Conservation (phyloP, 2,888 invertebrate species). For the Perdita meconis region DNA sequence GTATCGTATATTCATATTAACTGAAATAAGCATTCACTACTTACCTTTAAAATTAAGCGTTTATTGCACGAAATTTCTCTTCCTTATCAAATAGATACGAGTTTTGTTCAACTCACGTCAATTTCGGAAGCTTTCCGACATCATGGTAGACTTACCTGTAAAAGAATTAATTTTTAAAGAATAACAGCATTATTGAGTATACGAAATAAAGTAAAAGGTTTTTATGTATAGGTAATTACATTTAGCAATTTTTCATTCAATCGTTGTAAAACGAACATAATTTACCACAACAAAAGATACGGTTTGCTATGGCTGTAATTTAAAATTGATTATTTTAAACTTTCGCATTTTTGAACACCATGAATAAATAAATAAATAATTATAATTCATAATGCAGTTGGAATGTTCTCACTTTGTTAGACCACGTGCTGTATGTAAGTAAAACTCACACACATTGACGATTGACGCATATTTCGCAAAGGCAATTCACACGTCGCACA, state of each 20-base stretch:
- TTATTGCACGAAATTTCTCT: slow-evolving; percentile 7
- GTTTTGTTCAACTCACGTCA: slow-evolving; percentile 8
- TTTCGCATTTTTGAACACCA: slow-evolving; percentile 1
- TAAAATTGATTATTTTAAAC: slow-evolving; percentile 5
- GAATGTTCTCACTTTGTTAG: slow-evolving; percentile 1
- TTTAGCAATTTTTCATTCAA: slow-evolving; percentile 2
- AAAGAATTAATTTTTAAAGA: slow-evolving; percentile 7
- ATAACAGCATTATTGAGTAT: slow-evolving; percentile 1
- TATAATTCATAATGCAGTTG: slow-evolving; percentile 11
- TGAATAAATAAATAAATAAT: not conserved
- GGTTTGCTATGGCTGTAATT: slow-evolving; percentile 8
- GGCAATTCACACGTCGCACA: slow-evolving; percentile 9
- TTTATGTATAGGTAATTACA: slow-evolving; percentile 7
- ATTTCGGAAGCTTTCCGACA: slow-evolving; percentile 2
- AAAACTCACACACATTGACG: too few species aligned
- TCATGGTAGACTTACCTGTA: slow-evolving; percentile 16
- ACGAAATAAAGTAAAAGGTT: not conserved
- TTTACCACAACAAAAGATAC: slow-evolving; percentile 15
- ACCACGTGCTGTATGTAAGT: slow-evolving; percentile 22
- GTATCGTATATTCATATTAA: too few species aligned
- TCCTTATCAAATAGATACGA: not conserved
- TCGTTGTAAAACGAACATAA: not conserved
- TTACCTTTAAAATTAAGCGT: slow-evolving; percentile 33
- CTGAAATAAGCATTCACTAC: too few species aligned
- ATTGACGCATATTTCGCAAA: not conserved